Percentiles rank a stretch among this genome's conserved stretches.
These are phyloP conservation scores for Bujurquina vittata DNA, from an alignment of 2,113 vertebrate species.

Conservation along the genomic window DNA sequence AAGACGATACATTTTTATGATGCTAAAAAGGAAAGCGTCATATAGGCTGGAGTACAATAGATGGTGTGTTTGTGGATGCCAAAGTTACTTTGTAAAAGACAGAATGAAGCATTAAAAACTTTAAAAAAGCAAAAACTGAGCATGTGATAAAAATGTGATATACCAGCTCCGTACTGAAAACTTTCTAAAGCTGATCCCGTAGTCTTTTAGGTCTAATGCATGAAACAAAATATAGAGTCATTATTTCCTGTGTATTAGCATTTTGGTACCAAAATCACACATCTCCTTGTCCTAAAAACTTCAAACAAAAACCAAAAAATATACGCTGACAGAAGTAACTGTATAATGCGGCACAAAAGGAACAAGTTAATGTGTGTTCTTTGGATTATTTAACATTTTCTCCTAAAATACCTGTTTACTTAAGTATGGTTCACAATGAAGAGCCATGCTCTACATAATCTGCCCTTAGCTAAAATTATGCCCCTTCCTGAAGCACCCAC, in stretches of 20 bases:
- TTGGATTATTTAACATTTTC: constrained; percentile 42
- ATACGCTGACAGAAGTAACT: neutral
- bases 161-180: neutral
- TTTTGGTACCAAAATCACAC: neutral
- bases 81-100: too few species aligned
- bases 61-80: too few species aligned
- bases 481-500: neutral
- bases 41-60: too few species aligned
- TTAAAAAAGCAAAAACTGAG: too few species aligned
- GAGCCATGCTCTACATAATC: neutral
- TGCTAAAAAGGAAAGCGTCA: too few species aligned
- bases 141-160: neutral
- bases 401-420: constrained; percentile 30
- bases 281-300: constrained; percentile 11
- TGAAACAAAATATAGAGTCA: constrained; percentile 20
- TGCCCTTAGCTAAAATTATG: constrained; percentile 18
- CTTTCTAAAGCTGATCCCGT: neutral
- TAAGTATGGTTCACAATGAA: constrained; percentile 25
- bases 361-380: constrained; percentile 9
- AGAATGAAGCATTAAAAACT: too few species aligned
- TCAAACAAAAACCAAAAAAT: neutral
- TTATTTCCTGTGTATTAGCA: constrained; percentile 20
- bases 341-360: constrained; percentile 1
- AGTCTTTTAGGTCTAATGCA: neutral
- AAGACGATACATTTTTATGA: too few species aligned